Evolutionary conservation across 2,113 vertebrate genomes (phyloP), one percentile per base, ranked within the genome.

Genomic region (Genyomyrus donnyi): DNA sequence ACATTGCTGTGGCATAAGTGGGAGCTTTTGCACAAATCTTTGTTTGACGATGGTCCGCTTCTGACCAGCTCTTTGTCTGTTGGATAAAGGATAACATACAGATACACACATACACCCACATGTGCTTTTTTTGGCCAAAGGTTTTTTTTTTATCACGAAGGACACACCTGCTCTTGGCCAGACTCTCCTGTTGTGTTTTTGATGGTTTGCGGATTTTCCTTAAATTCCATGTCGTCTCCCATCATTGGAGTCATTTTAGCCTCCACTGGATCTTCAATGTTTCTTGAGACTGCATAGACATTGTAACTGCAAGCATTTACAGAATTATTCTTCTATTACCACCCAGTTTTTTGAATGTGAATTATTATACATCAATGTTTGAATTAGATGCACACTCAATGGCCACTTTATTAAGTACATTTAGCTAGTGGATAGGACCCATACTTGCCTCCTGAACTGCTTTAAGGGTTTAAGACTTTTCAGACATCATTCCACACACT

Each of bases 231-330:
- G 24, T 17, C 3, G 1, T 45, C 90, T 5, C 93, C 91, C 66
- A 95, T 93, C 39, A 96, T 93, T 13, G 95, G 95, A n/a, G 94
- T 95, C 31, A 90, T 92, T 93, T 93, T 96, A 52, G 89, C 58
- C 3, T 27, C 5, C 48, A 88, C 39, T 88, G 85, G 92, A 3
- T 95, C 93, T 56, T 94, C 94, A n/a, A 91, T 94, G 92, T 96
- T 96, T 90, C 96, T 95, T 80, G 93, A 94, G 27, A 96, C 92
- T 84, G 94, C 94, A 35, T 92, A 96, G 88, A 95, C 90, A n/a
- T 96, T 89, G 24, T 93, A 95, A 31, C 96, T 96, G 91, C 93
- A 86, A 85, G 45, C 42, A 85, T 85, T 91, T 46, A 58, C 13
- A 42, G 74, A 80, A 85, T 46, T 45, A 85, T 85, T 46, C 42